Evolutionary conservation across 2,797 vertebrate species (phyloP).

Genomic region (Linurgus olivaceus): DNA sequence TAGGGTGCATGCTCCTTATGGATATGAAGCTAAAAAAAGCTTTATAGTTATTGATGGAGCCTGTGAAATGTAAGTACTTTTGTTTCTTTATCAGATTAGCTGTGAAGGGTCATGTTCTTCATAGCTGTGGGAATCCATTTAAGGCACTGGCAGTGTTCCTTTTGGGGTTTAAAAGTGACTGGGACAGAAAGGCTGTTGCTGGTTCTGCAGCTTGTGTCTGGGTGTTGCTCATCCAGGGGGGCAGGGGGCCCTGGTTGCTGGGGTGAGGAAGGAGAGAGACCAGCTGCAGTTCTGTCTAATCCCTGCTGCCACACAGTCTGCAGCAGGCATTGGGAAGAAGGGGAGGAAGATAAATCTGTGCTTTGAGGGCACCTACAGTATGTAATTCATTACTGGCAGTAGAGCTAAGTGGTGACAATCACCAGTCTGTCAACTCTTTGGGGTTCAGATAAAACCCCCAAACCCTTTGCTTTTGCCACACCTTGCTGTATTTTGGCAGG

Average conservation of each 20-base stretch:
- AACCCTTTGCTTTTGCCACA: neutral
- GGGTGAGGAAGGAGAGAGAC: neutral
- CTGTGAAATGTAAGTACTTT: neutral
- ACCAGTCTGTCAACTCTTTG: neutral
- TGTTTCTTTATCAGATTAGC: neutral
- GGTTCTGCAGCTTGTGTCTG: accelerated
- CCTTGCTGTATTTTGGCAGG: neutral
- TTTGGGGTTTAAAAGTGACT: neutral
- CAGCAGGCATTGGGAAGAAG: neutral
- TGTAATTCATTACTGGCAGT: neutral
- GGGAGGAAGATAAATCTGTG: neutral
- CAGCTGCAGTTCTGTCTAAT: neutral
- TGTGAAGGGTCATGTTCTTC: neutral
- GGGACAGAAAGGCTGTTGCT: neutral
- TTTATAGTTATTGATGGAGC: neutral
- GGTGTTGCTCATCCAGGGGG: neutral
- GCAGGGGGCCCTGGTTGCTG: neutral
- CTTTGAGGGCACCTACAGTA: neutral
- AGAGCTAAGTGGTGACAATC: neutral
- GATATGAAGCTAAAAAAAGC: neutral
- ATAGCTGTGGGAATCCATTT: neutral
- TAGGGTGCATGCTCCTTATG: neutral
- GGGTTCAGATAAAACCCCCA: neutral
- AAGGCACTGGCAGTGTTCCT: neutral
- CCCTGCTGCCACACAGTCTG: neutral